Conservation (phyloP, 2,888 invertebrate species). For the Dasysyrphus albostriatus region DNA sequence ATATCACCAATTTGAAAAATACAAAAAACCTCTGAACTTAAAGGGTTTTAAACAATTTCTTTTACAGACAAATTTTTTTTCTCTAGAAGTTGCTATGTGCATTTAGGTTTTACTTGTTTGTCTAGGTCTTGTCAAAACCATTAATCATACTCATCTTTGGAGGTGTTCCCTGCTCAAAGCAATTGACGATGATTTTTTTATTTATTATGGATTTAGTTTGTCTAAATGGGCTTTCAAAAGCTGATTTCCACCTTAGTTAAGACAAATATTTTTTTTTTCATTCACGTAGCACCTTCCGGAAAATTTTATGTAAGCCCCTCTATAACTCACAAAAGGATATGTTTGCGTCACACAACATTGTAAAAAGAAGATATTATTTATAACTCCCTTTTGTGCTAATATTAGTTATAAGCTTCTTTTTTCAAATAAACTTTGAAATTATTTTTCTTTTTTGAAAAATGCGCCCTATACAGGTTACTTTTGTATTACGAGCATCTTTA, state of each 20-base stretch:
- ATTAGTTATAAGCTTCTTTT: not conserved
- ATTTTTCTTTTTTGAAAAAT: not conserved
- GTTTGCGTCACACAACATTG: not conserved
- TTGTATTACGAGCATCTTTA: not conserved
- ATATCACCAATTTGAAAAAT: too few species aligned
- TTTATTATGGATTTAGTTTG: not conserved
- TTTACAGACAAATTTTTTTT: too few species aligned
- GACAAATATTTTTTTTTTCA: not conserved
- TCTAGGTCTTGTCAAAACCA: not conserved
- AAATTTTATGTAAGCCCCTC: not conserved
- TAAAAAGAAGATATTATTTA: not conserved
- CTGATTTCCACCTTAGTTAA: not conserved
- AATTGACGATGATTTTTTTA: not conserved
- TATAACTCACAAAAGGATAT: conserved; percentile 1
- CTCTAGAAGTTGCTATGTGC: too few species aligned
- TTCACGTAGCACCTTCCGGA: not conserved
- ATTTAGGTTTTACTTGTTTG: not conserved
- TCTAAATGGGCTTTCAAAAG: not conserved
- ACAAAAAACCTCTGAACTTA: too few species aligned
- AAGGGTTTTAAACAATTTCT: too few species aligned
- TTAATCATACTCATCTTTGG: not conserved
- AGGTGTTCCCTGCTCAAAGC: not conserved
- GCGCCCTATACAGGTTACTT: not conserved
- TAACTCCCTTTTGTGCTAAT: not conserved
- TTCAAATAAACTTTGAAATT: not conserved